These are phyloP conservation scores for Ostrea edulis DNA, from an alignment of 1,140 invertebrate genomes.

Conservation along the genomic window DNA sequence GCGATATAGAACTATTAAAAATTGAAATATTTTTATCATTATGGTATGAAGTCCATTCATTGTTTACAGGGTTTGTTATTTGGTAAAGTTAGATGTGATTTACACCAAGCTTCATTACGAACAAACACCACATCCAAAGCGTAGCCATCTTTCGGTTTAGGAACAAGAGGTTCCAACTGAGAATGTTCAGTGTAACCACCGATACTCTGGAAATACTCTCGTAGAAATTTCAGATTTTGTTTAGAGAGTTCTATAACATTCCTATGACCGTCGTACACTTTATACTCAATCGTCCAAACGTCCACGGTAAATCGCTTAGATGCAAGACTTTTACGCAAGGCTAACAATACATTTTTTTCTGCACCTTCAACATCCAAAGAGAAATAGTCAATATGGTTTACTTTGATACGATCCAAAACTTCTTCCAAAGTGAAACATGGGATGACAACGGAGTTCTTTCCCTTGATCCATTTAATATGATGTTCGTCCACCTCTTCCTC, in stretches of 20 bases:
- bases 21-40: no score
- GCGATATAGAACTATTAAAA: no score
- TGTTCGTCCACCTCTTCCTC: neutral
- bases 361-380: neutral
- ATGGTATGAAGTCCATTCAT: no score
- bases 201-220: neutral
- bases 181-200: neutral
- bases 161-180: neutral
- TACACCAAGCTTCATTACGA: neutral
- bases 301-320: neutral
- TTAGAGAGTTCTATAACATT: neutral
- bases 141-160: neutral
- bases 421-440: neutral
- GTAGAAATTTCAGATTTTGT: conserved; percentile 10
- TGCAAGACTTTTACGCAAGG: neutral
- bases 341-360: neutral
- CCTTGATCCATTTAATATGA: neutral
- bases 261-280: neutral
- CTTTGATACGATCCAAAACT: neutral
- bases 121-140: neutral
- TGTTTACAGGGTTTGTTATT: neutral
- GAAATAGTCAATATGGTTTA: neutral
- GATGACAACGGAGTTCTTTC: neutral
- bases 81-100: neutral
- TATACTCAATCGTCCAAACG: neutral